Percentiles rank a stretch among this genome's conserved stretches.
phyloP scores from a whole-genome alignment of 2,888 invertebrate genomes.

The Spisula solida region DNA sequence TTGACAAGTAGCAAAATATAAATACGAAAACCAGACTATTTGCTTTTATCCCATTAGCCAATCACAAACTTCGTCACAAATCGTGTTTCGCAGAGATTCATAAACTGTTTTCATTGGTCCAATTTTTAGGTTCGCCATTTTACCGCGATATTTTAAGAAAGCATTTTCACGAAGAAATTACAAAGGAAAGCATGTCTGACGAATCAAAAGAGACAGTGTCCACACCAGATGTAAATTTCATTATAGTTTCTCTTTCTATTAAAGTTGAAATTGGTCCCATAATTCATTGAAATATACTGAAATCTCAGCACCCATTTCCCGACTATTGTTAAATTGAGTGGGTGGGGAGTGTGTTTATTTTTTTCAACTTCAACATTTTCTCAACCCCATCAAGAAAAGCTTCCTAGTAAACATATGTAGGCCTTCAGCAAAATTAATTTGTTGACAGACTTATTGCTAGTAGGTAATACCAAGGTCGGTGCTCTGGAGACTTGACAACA shows the following conservation, averaged over 20 bases:
- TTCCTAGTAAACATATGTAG: too few species aligned
- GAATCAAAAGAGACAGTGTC: conserved; percentile 69
- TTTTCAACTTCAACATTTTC: neutral
- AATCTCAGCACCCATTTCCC: neutral
- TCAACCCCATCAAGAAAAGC: too few species aligned
- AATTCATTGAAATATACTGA: neutral
- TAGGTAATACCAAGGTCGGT: too few species aligned
- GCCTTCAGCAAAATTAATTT: too few species aligned
- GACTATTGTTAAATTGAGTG: conserved; percentile 25
- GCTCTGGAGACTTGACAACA: too few species aligned
- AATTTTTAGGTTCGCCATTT: conserved; percentile 78
- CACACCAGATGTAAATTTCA: conserved; percentile 69
- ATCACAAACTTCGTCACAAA: conserved; percentile 20
- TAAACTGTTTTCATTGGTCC: conserved; percentile 76
- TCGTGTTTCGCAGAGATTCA: neutral
- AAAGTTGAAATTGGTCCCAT: neutral
- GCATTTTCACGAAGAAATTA: conserved; percentile 31
- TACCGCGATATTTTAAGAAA: conserved; percentile 82
- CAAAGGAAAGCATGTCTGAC: conserved; percentile 76
- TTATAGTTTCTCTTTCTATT: neutral
- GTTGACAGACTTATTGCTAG: too few species aligned
- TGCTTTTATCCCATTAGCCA: conserved; percentile 14
- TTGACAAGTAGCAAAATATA: neutral
- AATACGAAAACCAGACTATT: conserved; percentile 9
- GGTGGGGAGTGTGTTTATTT: conserved; percentile 35